These are phyloP conservation scores for Pseudochirops corinnae DNA, from an alignment of 2,797 vertebrate species.

Conservation along the genomic window DNA sequence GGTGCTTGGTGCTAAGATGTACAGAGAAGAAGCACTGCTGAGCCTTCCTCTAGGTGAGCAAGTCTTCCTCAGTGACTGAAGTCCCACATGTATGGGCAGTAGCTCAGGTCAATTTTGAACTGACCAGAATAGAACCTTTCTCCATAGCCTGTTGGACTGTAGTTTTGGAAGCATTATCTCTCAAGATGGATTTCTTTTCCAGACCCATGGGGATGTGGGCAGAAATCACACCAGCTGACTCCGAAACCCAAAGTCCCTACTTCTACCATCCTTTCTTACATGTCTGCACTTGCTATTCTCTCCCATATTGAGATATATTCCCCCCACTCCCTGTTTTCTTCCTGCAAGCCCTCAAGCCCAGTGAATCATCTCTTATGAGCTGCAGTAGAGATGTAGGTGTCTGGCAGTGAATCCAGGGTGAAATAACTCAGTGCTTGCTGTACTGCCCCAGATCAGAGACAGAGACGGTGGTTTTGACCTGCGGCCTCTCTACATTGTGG, in stretches of 20 bases:
- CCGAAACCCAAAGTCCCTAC: neutral
- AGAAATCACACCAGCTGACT: neutral
- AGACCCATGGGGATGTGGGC: neutral
- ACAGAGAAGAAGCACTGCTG: neutral
- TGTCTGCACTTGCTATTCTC: neutral
- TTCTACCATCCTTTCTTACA: neutral
- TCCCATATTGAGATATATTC: neutral
- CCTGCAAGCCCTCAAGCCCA: neutral
- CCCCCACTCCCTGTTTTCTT: neutral
- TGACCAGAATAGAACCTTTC: neutral
- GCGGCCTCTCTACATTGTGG: neutral
- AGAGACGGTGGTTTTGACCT: neutral
- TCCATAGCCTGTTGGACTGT: neutral
- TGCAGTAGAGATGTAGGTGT: fast-evolving
- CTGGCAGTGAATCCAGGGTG: fast-evolving
- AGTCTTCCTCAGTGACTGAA: neutral
- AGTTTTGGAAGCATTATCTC: neutral
- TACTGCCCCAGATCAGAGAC: neutral
- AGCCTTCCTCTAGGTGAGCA: fast-evolving
- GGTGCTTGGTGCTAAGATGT: conserved; percentile 50
- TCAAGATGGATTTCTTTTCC: neutral
- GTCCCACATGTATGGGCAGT: neutral
- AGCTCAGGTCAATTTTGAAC: neutral
- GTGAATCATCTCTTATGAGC: neutral
- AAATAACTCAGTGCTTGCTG: neutral